Evolutionary conservation across 1,140 invertebrate genomes (phyloP).

Genomic region (Drosophila melanogaster): Release_6_plus_ISO1_MT NT_033777.3:7310001-7310500

Average conservation of each 20-base stretch:
- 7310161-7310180: conserved; percentile 49
- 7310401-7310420: not conserved
- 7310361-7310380: too few species aligned
- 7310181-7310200: conserved; percentile 15
- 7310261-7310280: not conserved
- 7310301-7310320: too few species aligned
- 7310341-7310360: too few species aligned
- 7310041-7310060: conserved; percentile 32
- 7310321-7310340: too few species aligned
- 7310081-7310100: conserved; percentile 2
- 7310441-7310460: conserved; percentile 16
- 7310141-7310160: conserved; percentile 39
- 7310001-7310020: conserved; percentile 64
- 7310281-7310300: too few species aligned
- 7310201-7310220: not conserved
- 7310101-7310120: conserved; percentile 39
- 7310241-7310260: not conserved
- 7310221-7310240: not conserved
- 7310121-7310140: conserved; percentile 41
- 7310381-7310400: too few species aligned
- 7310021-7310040: conserved; percentile 71
- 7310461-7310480: conserved; percentile 2
- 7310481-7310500: conserved; percentile 70
- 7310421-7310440: conserved; percentile 25
- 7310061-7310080: conserved; percentile 11